Evolutionary conservation across 1,140 invertebrate genomes (phyloP).

Genomic region (Neodiprion lecontei): DNA sequence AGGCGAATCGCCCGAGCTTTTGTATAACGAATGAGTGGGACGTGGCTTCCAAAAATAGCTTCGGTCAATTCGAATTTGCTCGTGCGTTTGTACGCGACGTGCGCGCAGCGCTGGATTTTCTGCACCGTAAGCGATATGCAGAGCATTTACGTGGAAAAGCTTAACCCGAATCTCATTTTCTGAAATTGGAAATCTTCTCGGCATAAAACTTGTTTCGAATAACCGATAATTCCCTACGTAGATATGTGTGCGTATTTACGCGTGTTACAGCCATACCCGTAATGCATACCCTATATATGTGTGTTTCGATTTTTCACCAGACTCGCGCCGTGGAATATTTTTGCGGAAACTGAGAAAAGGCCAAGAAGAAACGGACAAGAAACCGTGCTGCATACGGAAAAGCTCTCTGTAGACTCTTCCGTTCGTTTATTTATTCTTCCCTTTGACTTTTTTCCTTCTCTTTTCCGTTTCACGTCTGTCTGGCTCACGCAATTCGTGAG

Average conservation of each 20-base stretch:
- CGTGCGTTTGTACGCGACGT: constrained; percentile 29
- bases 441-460: no score
- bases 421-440: no score
- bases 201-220: constrained; percentile 4
- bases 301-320: not conserved
- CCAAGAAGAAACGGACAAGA: no score
- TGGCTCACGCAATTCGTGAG: no score
- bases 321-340: not conserved
- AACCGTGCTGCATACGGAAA: no score
- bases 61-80: constrained; percentile 11
- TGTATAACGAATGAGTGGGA: no score
- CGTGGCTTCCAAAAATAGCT: not conserved
- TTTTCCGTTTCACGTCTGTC: no score
- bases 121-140: constrained; percentile 35
- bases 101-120: constrained; percentile 30
- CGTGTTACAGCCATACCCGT: no score
- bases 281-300: no score
- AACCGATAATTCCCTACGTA: not conserved
- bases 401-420: no score
- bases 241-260: no score
- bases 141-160: constrained; percentile 41
- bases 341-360: not conserved
- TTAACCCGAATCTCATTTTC: constrained; percentile 41
- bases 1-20: no score
- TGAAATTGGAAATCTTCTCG: constrained; percentile 42